Base-by-base conservation (phyloP, 2,888 invertebrate species). In the Leptopilina drosophilae region DNA sequence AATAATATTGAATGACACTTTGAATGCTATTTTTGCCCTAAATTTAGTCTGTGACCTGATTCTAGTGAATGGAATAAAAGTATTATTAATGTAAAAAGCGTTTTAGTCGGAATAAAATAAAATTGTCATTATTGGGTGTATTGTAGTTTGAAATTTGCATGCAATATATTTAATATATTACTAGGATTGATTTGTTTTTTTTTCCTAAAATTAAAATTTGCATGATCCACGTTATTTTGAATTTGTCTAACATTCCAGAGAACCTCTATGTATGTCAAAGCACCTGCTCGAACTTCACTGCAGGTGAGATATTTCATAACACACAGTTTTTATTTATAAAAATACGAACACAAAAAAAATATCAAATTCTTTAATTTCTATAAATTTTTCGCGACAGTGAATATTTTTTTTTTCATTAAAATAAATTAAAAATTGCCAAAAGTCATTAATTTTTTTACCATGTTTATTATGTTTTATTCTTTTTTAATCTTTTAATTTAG, bases 191-290 rank as follows among this genome's bases (percentile, higher is more conserved):
- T 69, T 26, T 20, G 46, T 77, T 77, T 26, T 64, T 14, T 64
- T 8, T 46, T 62, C 20, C 20, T 20, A 20, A 20, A 20, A 20
- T 20, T 20, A 20, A n/a, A 64, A 76, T 26, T 46, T 82, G 87
- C 88, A 87, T 87, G 87, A 86, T 82, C 77, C 87, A 79, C 80
- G 64, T 84, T 83, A 83, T 82, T 86, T 82, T 86, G 86, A 87
- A 85, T 87, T 85, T 86, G 86, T 88, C 86, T 86, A 80, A 87
- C 84, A 87, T 90, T 90, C 84, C 91, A 90, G 90, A 89, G 85
- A 87, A 80, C 88, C 83, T 88, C 88, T 86, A 86, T 88, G 81
- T 90, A 88, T 84, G 87, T 87, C 80, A 84, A 88, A 65, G 87
- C 89, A 87, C 89, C 89, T 87, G 89, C 88, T 83, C 86, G 87